Evolutionary conservation across 2,797 vertebrate genomes (phyloP).

Genomic region (Alectoris magna): DNA sequence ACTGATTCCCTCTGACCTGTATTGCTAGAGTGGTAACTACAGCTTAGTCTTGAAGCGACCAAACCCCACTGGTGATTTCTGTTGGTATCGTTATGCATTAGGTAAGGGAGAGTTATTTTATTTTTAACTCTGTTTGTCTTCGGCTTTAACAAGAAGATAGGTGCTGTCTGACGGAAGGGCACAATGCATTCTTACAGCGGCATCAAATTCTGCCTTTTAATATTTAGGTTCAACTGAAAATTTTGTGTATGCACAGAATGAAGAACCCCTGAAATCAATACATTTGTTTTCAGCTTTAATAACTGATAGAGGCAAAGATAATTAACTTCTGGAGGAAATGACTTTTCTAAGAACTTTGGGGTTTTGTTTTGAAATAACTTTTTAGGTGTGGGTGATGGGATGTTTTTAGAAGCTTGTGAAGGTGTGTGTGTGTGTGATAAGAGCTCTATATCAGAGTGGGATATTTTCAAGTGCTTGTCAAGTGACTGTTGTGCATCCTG

Average conservation of each 20-base stretch:
- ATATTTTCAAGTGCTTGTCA: not conserved
- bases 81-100: not conserved
- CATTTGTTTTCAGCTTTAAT: not conserved
- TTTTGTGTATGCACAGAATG: accelerated
- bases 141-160: not conserved
- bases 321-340: not conserved
- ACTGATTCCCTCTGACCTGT: not conserved
- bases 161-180: not conserved
- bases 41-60: not conserved
- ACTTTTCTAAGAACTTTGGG: not conserved
- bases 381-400: not conserved
- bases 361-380: constrained; percentile 15
- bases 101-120: not conserved
- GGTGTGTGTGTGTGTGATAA: not conserved
- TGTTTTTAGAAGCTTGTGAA: not conserved
- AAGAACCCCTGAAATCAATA: not conserved
- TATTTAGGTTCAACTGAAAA: not conserved
- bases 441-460: not conserved
- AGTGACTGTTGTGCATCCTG: not conserved
- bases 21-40: not conserved
- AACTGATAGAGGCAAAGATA: not conserved
- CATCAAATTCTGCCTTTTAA: not conserved
- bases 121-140: not conserved
- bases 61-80: not conserved
- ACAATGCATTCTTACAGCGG: not conserved